A percentile compares a stretch with the other conserved stretches of the same genome.
These are phyloP conservation scores for Nycticebus coucang DNA, from an alignment of 2,113 vertebrate species.

Conservation along the genomic window DNA sequence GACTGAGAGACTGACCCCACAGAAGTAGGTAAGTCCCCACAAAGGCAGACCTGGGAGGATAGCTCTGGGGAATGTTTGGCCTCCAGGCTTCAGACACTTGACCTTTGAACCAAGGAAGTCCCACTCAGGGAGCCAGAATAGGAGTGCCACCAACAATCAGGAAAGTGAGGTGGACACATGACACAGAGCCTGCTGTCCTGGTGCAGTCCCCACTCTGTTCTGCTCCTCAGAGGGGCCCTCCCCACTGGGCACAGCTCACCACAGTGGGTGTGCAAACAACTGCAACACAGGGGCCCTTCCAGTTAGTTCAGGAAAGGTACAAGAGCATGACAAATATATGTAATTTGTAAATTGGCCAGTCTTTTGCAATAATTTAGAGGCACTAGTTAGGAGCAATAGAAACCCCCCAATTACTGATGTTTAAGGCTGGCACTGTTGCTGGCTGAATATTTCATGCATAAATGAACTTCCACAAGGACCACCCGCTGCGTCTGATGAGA, in stretches of 20 bases:
- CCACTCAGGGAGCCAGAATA: not conserved
- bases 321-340: constrained; percentile 90
- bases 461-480: constrained; percentile 91
- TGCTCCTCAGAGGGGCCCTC: not conserved
- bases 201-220: constrained; percentile 50
- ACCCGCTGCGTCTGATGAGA: constrained; percentile 93
- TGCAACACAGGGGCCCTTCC: constrained; percentile 81
- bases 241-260: constrained; percentile 67
- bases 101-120: not conserved
- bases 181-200: constrained; percentile 46
- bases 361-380: constrained; percentile 91
- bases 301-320: constrained; percentile 88
- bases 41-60: not conserved
- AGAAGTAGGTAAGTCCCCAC: not conserved
- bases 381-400: constrained; percentile 89
- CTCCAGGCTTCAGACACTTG: not conserved
- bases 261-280: constrained; percentile 78
- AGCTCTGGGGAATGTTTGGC: not conserved
- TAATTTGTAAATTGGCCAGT: constrained; percentile 91
- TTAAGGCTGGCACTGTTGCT: constrained; percentile 91
- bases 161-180: not conserved
- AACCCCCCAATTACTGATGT: constrained; percentile 92
- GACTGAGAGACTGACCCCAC: not conserved
- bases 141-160: not conserved
- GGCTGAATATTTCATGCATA: constrained; percentile 93